Conservation (phyloP, 2,113 vertebrate genomes). For the Poeciliopsis occidentalis region DNA sequence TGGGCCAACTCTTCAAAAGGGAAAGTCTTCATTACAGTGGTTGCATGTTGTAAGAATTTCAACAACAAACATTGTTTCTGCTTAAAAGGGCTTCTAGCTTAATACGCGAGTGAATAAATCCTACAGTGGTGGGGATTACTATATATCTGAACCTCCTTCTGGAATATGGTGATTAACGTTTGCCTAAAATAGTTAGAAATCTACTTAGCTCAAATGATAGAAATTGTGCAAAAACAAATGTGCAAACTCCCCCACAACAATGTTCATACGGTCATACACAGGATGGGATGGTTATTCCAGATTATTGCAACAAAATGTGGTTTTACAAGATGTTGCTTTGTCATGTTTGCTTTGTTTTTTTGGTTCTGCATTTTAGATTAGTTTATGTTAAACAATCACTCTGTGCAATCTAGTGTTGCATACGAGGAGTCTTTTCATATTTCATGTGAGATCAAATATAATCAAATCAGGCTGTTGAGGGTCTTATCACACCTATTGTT, state of each 20-base stretch:
- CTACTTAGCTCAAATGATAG: background rate
- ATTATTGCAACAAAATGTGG: background rate
- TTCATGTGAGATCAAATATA: background rate
- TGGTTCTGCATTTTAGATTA: too few species aligned
- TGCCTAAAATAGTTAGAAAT: too few species aligned
- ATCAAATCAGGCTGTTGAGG: background rate
- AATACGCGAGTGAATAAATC: background rate
- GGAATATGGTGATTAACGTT: background rate
- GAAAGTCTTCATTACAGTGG: background rate
- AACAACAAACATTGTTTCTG: background rate
- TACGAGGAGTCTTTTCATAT: background rate
- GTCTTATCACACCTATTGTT: background rate
- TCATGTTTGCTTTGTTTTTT: background rate
- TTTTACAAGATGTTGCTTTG: background rate
- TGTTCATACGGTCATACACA: background rate
- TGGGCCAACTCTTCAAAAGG: background rate
- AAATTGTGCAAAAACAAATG: background rate
- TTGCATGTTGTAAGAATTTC: background rate
- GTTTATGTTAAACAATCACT: too few species aligned
- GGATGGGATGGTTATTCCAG: background rate
- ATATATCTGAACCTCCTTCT: background rate
- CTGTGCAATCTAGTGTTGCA: background rate
- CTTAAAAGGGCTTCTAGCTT: background rate
- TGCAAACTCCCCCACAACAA: background rate
- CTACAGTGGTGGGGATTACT: background rate